Evolutionary conservation across 2,888 invertebrate genomes (phyloP).

Genomic region (Tetragonisca angustula): DNA sequence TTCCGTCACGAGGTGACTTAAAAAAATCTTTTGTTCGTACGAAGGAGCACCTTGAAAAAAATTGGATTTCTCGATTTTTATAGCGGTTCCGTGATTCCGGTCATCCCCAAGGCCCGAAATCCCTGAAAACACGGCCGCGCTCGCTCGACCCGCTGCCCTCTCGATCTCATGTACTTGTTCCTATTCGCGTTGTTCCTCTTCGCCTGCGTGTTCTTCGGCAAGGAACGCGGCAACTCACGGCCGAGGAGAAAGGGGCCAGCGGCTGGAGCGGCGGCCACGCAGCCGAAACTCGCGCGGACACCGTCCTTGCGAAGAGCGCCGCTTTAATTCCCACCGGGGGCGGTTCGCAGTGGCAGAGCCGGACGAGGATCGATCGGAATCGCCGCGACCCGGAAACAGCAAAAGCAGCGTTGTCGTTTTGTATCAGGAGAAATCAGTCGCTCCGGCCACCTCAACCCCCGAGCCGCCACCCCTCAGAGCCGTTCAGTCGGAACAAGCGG

Average conservation of each 20-base stretch:
- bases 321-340: slow-evolving; percentile 35
- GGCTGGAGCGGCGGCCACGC: slow-evolving; percentile 23
- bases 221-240: slow-evolving; percentile 22
- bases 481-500: slow-evolving; percentile 71
- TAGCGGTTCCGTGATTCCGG: slow-evolving; percentile 35
- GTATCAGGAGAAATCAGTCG: slow-evolving; percentile 71
- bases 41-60: not conserved
- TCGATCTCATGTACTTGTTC: slow-evolving; percentile 53
- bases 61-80: slow-evolving; percentile 30
- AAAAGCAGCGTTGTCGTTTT: slow-evolving; percentile 78
- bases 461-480: slow-evolving; percentile 52
- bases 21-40: no score
- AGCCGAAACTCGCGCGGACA: slow-evolving; percentile 3
- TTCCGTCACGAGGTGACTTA: no score
- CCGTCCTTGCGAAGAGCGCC: slow-evolving; percentile 19
- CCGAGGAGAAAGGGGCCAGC: slow-evolving; percentile 27
- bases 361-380: slow-evolving; percentile 58
- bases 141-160: slow-evolving; percentile 24
- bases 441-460: slow-evolving; percentile 51
- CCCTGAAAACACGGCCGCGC: slow-evolving; percentile 30
- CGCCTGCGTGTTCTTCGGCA: slow-evolving; percentile 49
- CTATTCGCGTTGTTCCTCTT: slow-evolving; percentile 58
- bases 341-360: slow-evolving; percentile 55
- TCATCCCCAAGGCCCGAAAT: slow-evolving; percentile 46
- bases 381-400: slow-evolving; percentile 71